Conservation (phyloP, 2,797 vertebrate species). For the Centropyge bicolor region DNA sequence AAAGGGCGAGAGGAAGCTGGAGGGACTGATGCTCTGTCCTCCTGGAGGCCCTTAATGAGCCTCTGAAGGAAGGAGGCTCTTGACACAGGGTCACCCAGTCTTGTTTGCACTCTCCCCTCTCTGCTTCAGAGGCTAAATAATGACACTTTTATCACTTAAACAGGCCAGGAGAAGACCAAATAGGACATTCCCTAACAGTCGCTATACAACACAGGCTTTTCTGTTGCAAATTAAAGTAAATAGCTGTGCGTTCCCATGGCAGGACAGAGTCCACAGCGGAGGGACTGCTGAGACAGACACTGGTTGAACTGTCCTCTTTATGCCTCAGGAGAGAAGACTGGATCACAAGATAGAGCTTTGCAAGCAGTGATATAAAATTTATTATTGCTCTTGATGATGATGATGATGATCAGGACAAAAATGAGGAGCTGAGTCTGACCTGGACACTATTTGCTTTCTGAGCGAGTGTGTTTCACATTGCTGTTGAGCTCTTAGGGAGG, state of each 20-base stretch:
- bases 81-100: constrained; percentile 88
- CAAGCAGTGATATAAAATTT: background rate
- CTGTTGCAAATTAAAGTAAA: constrained; percentile 91
- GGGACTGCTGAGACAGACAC: constrained; percentile 42
- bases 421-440: background rate
- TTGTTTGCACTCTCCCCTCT: constrained; percentile 93
- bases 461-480: constrained; percentile 4
- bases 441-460: background rate
- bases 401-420: background rate
- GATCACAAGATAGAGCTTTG: constrained; percentile 9
- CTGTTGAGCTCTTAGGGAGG: background rate
- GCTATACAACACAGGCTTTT: constrained; percentile 90
- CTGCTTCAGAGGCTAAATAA: constrained; percentile 92
- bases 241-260: constrained; percentile 85
- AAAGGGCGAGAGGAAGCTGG: constrained; percentile 51
- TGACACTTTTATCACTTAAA: constrained; percentile 96
- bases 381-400: background rate
- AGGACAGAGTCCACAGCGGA: constrained; percentile 73
- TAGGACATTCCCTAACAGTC: constrained; percentile 93
- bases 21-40: constrained; percentile 84
- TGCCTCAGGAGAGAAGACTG: background rate
- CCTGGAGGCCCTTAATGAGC: constrained; percentile 90
- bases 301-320: background rate
- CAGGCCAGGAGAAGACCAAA: constrained; percentile 88
- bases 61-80: constrained; percentile 89